Evolutionary conservation across 2,797 vertebrate genomes (phyloP).

Genomic region (Enteromius argenteus): DNA sequence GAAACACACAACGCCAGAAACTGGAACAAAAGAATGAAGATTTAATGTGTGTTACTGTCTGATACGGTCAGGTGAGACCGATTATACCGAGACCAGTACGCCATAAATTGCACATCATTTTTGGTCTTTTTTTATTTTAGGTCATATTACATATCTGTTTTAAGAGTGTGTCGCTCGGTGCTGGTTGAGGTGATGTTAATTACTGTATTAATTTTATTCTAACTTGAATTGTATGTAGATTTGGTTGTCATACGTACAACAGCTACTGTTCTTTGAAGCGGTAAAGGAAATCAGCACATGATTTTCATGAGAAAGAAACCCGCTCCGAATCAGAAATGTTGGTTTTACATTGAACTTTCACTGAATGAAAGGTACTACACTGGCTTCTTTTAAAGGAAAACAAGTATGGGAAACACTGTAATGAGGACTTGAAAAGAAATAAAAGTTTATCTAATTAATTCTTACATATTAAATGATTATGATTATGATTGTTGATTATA

Average conservation of each 20-base stretch:
- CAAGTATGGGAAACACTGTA: constrained; percentile 19
- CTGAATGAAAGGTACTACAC: constrained; percentile 7
- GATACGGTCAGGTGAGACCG: constrained; percentile 31
- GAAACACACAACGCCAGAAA: constrained; percentile 56
- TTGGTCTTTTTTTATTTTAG: constrained; percentile 60
- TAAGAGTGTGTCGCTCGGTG: constrained; percentile 68
- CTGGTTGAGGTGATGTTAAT: constrained; percentile 15
- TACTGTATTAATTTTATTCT: constrained; percentile 61
- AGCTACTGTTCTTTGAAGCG: constrained; percentile 49
- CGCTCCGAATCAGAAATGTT: background rate
- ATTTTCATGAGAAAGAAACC: background rate
- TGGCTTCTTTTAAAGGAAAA: constrained; percentile 10
- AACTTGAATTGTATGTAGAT: constrained; percentile 70
- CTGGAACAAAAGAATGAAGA: constrained; percentile 5
- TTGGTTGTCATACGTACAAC: constrained; percentile 59
- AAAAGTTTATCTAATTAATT: background rate
- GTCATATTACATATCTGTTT: constrained; percentile 74
- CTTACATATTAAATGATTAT: background rate
- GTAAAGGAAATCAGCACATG: background rate
- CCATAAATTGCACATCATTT: constrained; percentile 73
- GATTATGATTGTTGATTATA: background rate
- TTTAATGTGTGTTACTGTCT: background rate
- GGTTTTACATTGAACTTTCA: background rate
- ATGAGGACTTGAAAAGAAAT: constrained; percentile 17
- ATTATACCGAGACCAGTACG: constrained; percentile 69